These are phyloP conservation scores for Enteromius viviparus DNA, from an alignment of 2,797 vertebrate genomes.

Conservation along the genomic window DNA sequence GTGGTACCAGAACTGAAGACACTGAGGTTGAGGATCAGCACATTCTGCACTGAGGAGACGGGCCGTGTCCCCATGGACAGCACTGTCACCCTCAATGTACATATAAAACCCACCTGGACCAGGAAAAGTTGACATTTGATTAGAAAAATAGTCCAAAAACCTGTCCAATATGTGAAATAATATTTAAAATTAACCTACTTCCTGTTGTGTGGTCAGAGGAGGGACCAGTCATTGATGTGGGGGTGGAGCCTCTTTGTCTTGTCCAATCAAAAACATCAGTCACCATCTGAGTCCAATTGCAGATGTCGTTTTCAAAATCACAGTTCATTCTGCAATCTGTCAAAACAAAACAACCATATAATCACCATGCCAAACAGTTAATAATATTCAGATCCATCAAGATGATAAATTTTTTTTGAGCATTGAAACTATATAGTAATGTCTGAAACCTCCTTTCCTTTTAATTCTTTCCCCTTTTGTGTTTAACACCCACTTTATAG, in stretches of 20 bases:
- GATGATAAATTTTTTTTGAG: background rate
- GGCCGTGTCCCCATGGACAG: slow-evolving; percentile 68
- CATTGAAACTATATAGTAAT: background rate
- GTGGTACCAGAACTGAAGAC: slow-evolving; percentile 82
- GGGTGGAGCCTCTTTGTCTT: slow-evolving; percentile 71
- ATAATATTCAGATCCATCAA: background rate
- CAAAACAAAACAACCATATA: slow-evolving; percentile 25
- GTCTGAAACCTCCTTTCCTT: background rate
- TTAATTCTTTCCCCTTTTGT: background rate
- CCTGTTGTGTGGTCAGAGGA: slow-evolving; percentile 72
- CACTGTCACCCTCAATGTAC: slow-evolving; percentile 73
- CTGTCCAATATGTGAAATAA: background rate
- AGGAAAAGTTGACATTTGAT: background rate
- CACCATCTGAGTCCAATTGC: slow-evolving; percentile 72
- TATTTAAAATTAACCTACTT: slow-evolving; percentile 54
- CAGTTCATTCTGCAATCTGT: slow-evolving; percentile 69
- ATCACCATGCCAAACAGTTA: background rate
- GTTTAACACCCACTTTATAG: background rate
- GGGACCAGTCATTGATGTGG: slow-evolving; percentile 73
- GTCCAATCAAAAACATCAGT: slow-evolving; percentile 79
- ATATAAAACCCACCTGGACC: slow-evolving; percentile 72
- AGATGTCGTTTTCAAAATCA: slow-evolving; percentile 70
- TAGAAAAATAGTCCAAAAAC: background rate
- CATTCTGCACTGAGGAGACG: slow-evolving; percentile 75
- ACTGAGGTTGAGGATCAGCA: slow-evolving; percentile 68